These are phyloP conservation scores for Pogonomyrmex barbatus DNA, from an alignment of 1,140 invertebrate genomes.

Conservation along the genomic window DNA sequence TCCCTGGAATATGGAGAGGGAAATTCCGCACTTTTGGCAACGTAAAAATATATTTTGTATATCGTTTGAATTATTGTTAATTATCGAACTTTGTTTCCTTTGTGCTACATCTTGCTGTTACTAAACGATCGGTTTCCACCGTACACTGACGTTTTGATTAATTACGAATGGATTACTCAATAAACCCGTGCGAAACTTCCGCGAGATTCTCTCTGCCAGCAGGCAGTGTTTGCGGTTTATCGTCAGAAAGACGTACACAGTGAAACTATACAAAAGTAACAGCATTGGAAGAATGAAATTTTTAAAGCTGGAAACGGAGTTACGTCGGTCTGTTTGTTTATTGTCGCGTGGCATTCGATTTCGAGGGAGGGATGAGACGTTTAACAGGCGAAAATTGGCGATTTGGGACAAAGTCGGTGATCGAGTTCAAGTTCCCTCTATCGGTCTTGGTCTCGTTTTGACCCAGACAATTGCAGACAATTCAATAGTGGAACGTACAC, in stretches of 20 bases:
- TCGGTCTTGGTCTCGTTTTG: conserved; percentile 31
- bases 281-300: background rate
- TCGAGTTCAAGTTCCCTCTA: conserved; percentile 58
- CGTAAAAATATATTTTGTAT: background rate
- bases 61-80: conserved; percentile 20
- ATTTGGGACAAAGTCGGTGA: conserved; percentile 54
- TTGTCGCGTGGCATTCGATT: background rate
- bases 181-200: background rate
- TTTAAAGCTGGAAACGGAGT: background rate
- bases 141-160: conserved; percentile 2
- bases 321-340: background rate
- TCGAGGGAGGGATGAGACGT: background rate
- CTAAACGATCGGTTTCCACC: conserved; percentile 5
- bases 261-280: background rate
- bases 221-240: conserved; percentile 3
- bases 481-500: conserved; percentile 39
- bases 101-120: background rate
- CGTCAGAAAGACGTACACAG: background rate
- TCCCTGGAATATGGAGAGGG: background rate
- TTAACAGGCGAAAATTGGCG: conserved; percentile 52
- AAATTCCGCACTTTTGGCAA: background rate
- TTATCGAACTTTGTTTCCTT: background rate
- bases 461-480: conserved; percentile 32
- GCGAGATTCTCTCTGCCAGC: background rate
- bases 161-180: conserved; percentile 16